Conservation (phyloP, 1,140 invertebrate species). For the Plutomurus gul region DNA sequence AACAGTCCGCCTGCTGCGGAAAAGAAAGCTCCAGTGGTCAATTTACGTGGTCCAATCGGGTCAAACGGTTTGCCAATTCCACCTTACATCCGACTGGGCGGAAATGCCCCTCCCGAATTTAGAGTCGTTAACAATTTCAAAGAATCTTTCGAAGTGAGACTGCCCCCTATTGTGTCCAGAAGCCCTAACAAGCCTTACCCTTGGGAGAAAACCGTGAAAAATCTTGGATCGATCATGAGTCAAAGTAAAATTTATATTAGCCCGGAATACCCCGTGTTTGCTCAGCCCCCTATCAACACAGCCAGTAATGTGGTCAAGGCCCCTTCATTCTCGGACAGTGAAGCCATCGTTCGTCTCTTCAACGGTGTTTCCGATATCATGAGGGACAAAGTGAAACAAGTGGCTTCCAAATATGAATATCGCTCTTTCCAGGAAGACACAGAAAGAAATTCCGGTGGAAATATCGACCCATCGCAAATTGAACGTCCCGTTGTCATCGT, state of each 20-base stretch:
- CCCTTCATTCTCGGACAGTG: background rate
- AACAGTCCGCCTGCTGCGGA: background rate
- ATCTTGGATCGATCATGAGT: background rate
- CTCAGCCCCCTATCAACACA: background rate
- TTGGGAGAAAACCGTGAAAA: conserved; percentile 2
- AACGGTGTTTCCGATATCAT: conserved; percentile 14
- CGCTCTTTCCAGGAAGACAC: background rate
- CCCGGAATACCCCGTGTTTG: background rate
- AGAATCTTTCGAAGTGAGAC: conserved; percentile 3
- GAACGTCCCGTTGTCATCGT: background rate
- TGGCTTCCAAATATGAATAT: background rate
- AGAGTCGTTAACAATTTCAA: background rate
- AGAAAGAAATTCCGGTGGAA: background rate
- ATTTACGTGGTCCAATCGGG: background rate
- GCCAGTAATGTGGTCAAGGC: background rate
- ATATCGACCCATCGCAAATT: background rate
- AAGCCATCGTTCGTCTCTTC: background rate
- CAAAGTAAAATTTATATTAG: conserved; percentile 19
- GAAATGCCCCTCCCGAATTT: background rate
- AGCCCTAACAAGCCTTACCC: background rate
- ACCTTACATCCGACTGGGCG: background rate
- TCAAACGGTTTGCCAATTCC: background rate
- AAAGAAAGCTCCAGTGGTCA: background rate
- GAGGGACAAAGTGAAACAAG: background rate
- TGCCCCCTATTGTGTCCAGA: background rate